A percentile compares a stretch with the other conserved stretches of the same genome.
Evolutionary conservation across 2,113 vertebrate species (phyloP).

Genomic region (Seriola aureovittata): DNA sequence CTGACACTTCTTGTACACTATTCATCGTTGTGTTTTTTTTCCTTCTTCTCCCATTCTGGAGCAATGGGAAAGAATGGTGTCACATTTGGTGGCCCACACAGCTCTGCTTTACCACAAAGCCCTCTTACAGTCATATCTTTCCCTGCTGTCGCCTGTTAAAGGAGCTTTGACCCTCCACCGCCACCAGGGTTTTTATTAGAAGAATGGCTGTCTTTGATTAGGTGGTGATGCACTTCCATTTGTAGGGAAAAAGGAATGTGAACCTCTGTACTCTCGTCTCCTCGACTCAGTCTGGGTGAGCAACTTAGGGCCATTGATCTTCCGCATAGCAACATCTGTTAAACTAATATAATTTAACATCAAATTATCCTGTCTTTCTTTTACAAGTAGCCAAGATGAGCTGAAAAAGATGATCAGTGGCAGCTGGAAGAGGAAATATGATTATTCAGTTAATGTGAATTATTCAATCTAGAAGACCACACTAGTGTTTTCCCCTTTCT

Average conservation of each 20-base stretch:
- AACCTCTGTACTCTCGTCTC: conserved; percentile 43
- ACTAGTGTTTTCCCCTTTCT: neutral
- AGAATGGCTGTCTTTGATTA: conserved; percentile 82
- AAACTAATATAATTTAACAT: neutral
- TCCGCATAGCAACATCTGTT: conserved; percentile 5
- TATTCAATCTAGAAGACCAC: neutral
- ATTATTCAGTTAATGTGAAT: conserved; percentile 8
- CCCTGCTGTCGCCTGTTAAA: conserved; percentile 69
- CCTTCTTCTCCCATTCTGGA: conserved; percentile 40
- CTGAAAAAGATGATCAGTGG: neutral
- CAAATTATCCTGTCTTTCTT: neutral
- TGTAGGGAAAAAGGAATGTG: conserved; percentile 52
- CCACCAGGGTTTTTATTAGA: conserved; percentile 73
- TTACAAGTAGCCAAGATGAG: neutral
- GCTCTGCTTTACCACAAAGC: conserved; percentile 70
- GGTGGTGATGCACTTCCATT: conserved; percentile 67
- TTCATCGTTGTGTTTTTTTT: conserved; percentile 41
- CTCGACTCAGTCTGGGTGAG: conserved; percentile 21
- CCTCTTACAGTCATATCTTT: conserved; percentile 72
- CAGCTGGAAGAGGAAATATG: neutral
- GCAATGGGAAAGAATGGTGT: conserved; percentile 64
- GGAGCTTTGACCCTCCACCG: conserved; percentile 69
- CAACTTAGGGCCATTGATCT: conserved; percentile 24
- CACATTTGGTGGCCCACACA: conserved; percentile 66
- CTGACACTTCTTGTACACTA: conserved; percentile 24